Evolutionary conservation across 2,888 invertebrate species (phyloP), one percentile per base, ranked within the genome.

Genomic region (Magallana nippona): DNA sequence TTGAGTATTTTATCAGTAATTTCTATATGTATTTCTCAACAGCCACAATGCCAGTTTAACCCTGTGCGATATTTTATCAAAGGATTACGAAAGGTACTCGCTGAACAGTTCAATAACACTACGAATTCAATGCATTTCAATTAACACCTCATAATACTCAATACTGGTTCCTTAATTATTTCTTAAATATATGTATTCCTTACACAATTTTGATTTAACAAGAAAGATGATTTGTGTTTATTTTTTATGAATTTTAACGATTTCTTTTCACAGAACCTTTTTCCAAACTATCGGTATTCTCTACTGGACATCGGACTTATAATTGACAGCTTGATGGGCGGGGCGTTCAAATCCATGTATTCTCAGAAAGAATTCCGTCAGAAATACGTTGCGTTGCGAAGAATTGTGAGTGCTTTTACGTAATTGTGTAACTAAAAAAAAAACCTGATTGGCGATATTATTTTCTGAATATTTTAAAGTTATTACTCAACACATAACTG

Each of bases 251-350:
- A 15, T 27, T 71, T 27, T 1, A 71, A 1, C 3, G 15, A 2
- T 57, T 0, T 80, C 83, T 79, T 81, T 22, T 89, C 90, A 19
- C 89, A 94, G 94, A 91, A 93, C 86, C 88, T 93, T 44, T 97
- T 98, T 2, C 96, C 97, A 13, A 92, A 92, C 83, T 98, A 98
- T 93, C 96, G 97, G 87, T 97, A 98, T 94, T 98, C 98, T 5
- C 95, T 99, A 81, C 97, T 98, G 92, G 98, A 99, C 94, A 98
- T 99, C 90, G 99, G 99, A 15, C 95, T 98, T 91, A 98, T 98
- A 80, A 97, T 99, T 91, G 98, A 99, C 94, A 98, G 98, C 95
- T 95, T 99, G 85, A 99, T 99, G 98, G 99, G 99, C 81, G 98
- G 98, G 86, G 99, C 98, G 79, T 99, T 98, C 94, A 96, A 98